A percentile compares a stretch with the other conserved stretches of the same genome.
Conservation (phyloP, 2,113 vertebrate genomes). For the Datnioides undecimradiatus region DNA sequence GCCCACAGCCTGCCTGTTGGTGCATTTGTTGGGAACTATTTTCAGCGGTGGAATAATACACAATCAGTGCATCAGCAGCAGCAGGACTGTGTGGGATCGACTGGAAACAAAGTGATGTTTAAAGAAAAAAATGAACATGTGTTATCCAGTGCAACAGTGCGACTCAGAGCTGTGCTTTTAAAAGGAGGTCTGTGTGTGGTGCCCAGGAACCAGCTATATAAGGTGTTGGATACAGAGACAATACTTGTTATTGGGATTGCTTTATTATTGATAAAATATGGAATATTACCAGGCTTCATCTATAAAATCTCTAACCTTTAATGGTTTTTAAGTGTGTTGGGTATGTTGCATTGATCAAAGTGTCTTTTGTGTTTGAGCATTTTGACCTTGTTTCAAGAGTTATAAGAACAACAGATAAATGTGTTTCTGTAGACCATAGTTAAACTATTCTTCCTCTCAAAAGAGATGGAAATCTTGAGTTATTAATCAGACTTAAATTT, state of each 20-base stretch:
- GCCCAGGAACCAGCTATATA: background rate
- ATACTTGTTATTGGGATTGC: background rate
- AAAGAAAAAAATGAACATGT: background rate
- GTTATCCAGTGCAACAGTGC: background rate
- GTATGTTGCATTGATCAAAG: background rate
- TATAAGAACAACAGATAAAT: too few species aligned
- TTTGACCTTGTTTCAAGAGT: too few species aligned
- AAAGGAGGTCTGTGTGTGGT: too few species aligned
- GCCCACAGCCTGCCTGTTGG: background rate
- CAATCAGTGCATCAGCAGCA: background rate
- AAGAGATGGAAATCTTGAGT: background rate
- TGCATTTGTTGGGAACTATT: background rate
- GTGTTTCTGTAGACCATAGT: too few species aligned
- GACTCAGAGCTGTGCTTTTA: constrained; percentile 15
- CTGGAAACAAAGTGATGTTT: background rate
- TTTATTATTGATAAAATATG: background rate
- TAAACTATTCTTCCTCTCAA: too few species aligned
- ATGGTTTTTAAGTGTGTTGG: background rate
- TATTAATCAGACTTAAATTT: background rate
- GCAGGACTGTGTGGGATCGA: background rate
- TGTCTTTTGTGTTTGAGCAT: background rate
- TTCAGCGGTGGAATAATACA: background rate
- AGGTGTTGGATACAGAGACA: background rate
- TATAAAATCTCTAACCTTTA: background rate
- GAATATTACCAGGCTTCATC: background rate